Base-by-base conservation (phyloP, 2,888 invertebrate species). In the Cetonia aurata region DNA sequence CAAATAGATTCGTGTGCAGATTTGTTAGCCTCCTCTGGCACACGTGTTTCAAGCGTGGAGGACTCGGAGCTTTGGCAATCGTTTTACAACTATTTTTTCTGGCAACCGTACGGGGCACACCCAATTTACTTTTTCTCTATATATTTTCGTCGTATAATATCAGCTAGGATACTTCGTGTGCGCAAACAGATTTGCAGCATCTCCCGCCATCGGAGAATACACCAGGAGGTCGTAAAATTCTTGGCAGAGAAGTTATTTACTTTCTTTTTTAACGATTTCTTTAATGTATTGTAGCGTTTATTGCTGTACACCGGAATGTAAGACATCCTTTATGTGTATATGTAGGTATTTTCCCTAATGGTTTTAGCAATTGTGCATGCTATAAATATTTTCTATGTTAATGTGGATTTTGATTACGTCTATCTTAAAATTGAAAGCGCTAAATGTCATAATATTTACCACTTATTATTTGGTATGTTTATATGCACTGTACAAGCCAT, bases 131-230 rank as follows among this genome's bases (percentile, higher is more conserved):
- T 17, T 57, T 19, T 37, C 17, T 65, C 48, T 9, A 37, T 50
- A 19, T 65, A 13, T 50, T 65, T 65, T 65, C 50, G 33, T 15
- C 44, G 31, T 60, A 8, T 33, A 65, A 50, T 37, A 37, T 37
- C 4, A 37, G 37, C 48, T 41, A 50, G 48, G 3, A 65, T 37
- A 17, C 33, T 15, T 33, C 37, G n/a, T 4, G 15, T 9, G 62
- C 50, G 62, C 50, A 50, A 65, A 65, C 62, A 50, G 50, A 65
- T 50, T 65, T 50, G 25, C 33, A 31, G 33, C 17, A 37, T 15
- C 50, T 65, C 50, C 50, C n/a, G 4, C 25, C 25, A 52, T 19
- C 17, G 17, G 9, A 17, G 31, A 46, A 25, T 15, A 65, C 37
- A 12, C 50, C 33, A 48, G 31, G 33, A 62, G 13, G 48, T 48